Percentiles rank a stretch among this genome's conserved stretches.
Evolutionary conservation across 1,140 invertebrate genomes (phyloP).

Genomic region (Ylistrum balloti): DNA sequence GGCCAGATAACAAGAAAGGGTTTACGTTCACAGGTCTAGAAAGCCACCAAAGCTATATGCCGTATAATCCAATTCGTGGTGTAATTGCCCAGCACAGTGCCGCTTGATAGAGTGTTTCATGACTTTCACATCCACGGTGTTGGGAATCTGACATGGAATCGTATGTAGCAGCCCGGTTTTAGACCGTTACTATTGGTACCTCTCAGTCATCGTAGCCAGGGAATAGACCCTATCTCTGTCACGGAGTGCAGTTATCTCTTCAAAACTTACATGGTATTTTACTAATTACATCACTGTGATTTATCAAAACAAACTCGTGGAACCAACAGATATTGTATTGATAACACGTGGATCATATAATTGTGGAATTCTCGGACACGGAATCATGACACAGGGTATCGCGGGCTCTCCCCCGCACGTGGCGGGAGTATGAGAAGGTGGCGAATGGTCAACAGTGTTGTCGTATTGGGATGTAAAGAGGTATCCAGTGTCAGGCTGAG

Average conservation of each 20-base stretch:
- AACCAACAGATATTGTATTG: not conserved
- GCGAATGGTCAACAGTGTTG: not conserved
- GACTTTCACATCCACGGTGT: constrained; percentile 32
- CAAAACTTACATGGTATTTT: not conserved
- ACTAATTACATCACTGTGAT: not conserved
- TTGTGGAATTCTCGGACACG: constrained; percentile 22
- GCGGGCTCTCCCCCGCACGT: not conserved
- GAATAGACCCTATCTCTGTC: not conserved
- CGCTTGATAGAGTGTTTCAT: constrained; percentile 18
- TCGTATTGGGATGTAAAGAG: not conserved
- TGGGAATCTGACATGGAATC: constrained; percentile 32
- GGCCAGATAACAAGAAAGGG: constrained; percentile 16
- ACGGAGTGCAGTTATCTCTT: not conserved
- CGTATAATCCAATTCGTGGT: constrained; percentile 18
- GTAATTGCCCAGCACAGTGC: constrained; percentile 16
- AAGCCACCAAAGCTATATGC: not conserved
- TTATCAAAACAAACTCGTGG: not conserved
- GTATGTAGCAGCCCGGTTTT: not conserved
- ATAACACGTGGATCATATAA: not conserved
- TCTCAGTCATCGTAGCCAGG: not conserved
- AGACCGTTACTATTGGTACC: not conserved
- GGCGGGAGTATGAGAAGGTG: not conserved
- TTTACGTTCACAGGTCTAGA: constrained; percentile 25
- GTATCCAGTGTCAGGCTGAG: not conserved
- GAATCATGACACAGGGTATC: not conserved